These are phyloP conservation scores for Ecliptopera silaceata DNA, from an alignment of 2,888 invertebrate genomes.

Conservation along the genomic window DNA sequence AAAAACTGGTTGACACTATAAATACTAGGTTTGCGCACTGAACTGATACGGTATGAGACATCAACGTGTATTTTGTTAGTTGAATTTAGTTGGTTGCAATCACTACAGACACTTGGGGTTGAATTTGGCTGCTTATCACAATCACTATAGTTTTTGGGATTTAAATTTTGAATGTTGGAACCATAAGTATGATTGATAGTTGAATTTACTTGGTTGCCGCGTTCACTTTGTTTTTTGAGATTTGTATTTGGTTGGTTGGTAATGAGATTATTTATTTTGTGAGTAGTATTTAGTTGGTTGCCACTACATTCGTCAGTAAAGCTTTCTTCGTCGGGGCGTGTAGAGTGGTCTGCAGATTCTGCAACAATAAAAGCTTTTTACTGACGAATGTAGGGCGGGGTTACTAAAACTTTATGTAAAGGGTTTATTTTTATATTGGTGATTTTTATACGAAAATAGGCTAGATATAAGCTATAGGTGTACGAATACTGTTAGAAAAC, in stretches of 20 bases:
- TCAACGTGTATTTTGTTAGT: not conserved
- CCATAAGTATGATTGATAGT: not conserved
- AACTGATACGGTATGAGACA: no score
- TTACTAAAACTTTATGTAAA: not conserved
- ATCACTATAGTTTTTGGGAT: not conserved
- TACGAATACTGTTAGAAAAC: no score
- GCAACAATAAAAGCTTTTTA: conserved; percentile 31
- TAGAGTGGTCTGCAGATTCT: conserved; percentile 23
- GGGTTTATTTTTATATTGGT: not conserved
- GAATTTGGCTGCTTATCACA: no score
- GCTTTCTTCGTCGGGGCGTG: conserved; percentile 23
- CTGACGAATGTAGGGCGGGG: conserved; percentile 26
- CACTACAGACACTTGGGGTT: no score
- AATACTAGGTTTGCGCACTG: no score
- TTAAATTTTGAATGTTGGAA: conserved; percentile 2
- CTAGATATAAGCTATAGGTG: no score
- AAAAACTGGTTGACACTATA: not conserved
- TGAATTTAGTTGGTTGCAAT: not conserved
- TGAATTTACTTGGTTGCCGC: not conserved
- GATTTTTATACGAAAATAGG: not conserved
- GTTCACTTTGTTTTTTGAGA: not conserved
- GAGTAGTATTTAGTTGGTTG: conserved; percentile 6
- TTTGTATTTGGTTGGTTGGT: conserved; percentile 1
- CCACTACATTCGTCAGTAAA: conserved; percentile 27
- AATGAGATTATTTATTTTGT: no score